These are phyloP conservation scores for Parazoanthus atlanticus DNA, from an alignment of 92 coral and sea anemone genomes.

Conservation along the genomic window DNA sequence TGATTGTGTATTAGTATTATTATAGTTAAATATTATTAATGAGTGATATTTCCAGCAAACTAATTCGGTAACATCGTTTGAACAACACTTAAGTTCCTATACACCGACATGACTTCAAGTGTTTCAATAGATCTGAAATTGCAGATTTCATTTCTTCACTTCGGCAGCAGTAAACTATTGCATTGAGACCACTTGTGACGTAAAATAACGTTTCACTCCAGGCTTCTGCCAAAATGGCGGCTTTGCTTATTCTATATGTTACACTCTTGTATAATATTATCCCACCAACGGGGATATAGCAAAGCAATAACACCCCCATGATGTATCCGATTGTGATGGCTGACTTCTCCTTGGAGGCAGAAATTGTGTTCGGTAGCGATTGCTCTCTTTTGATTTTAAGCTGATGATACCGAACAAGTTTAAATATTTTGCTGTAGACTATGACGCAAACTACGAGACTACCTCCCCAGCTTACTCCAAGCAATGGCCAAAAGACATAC, in stretches of 20 bases:
- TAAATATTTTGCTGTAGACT: not conserved
- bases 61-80: not conserved
- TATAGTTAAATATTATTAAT: too few relatives aligned
- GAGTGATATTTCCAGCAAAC: not conserved
- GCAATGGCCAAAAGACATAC: too few relatives aligned
- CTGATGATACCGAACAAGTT: too few relatives aligned
- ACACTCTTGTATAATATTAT: not conserved
- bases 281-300: slow-evolving; percentile 6
- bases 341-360: too few relatives aligned
- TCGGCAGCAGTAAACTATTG: slow-evolving; percentile 17
- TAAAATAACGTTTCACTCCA: not conserved
- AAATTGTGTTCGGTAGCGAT: too few relatives aligned
- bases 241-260: not conserved
- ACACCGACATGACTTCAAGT: not conserved
- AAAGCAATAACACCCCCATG: not conserved
- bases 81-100: not conserved
- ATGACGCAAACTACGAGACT: too few relatives aligned
- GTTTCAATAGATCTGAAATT: not conserved
- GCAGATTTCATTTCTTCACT: slow-evolving; percentile 7
- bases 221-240: slow-evolving; percentile 1
- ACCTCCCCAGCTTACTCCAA: too few relatives aligned
- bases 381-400: too few relatives aligned
- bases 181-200: slow-evolving; percentile 8
- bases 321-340: not conserved
- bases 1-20: too few relatives aligned